phyloP scores from a whole-genome alignment of 2,888 invertebrate species.

The Leptinotarsa haldemani region DNA sequence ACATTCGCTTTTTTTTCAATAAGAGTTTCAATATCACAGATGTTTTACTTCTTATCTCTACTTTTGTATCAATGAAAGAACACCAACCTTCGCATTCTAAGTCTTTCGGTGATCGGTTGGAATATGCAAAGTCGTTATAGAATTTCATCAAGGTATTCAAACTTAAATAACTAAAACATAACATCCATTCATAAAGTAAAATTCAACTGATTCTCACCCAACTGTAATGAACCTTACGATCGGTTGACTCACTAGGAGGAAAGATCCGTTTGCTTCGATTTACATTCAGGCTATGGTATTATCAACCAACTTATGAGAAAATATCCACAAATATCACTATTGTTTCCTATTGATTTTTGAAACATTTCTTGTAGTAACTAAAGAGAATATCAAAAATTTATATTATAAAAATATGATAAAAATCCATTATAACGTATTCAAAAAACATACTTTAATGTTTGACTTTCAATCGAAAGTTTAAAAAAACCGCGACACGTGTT shows the following conservation, averaged over 20 bases:
- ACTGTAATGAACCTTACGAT: background rate
- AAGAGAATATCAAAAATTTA: too few species aligned
- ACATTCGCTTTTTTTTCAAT: constrained; percentile 42
- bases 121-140: constrained; percentile 41
- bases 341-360: too few species aligned
- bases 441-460: too few species aligned
- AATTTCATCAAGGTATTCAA: constrained; percentile 17
- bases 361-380: too few species aligned
- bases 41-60: constrained; percentile 65
- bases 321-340: too few species aligned
- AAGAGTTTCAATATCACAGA: constrained; percentile 65
- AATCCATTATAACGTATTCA: too few species aligned
- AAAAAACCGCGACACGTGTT: too few species aligned
- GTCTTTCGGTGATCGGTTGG: constrained; percentile 38
- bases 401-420: too few species aligned
- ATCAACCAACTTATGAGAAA: too few species aligned
- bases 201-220: background rate
- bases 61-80: constrained; percentile 47
- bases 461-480: too few species aligned
- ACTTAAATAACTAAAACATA: constrained; percentile 7
- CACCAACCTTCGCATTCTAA: constrained; percentile 42
- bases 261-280: background rate
- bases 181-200: background rate
- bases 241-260: background rate
- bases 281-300: background rate